These are phyloP conservation scores for Schizopygopsis pylzovi DNA, from an alignment of 2,797 vertebrate species.

Conservation along the genomic window DNA sequence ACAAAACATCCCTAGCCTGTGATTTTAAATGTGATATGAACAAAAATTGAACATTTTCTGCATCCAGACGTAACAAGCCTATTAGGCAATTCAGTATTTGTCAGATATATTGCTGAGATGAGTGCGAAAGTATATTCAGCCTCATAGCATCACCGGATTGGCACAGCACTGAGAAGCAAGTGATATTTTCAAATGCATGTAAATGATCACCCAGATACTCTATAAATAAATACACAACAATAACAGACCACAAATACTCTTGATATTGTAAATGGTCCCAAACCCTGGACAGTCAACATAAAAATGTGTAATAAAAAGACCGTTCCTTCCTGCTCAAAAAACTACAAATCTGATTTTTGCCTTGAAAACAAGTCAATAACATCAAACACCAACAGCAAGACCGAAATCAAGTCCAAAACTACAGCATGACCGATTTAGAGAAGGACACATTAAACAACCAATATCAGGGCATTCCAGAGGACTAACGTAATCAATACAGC, in stretches of 20 bases:
- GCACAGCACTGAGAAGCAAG: conserved; percentile 30
- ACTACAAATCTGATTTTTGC: not conserved
- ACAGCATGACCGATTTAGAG: not conserved
- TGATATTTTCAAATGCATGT: not conserved
- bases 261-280: conserved; percentile 29
- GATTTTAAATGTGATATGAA: not conserved
- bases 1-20: not conserved
- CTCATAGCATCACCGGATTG: conserved; percentile 1
- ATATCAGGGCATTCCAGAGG: conserved; percentile 15
- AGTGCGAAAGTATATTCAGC: conserved; percentile 37
- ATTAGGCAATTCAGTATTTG: conserved; percentile 46
- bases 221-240: conserved; percentile 47
- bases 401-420: not conserved
- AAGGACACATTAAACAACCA: not conserved
- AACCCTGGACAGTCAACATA: not conserved
- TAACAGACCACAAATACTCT: not conserved
- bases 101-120: conserved; percentile 41
- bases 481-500: not conserved
- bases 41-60: conserved; percentile 4
- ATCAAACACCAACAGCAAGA: conserved; percentile 15
- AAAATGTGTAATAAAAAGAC: not conserved
- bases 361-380: not conserved
- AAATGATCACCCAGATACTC: not conserved
- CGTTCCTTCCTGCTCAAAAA: not conserved
- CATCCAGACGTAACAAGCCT: not conserved